Evolutionary conservation across 2,113 vertebrate species (phyloP), one percentile per base, ranked within the genome.

Genomic region (Rhinogobius similis): DNA sequence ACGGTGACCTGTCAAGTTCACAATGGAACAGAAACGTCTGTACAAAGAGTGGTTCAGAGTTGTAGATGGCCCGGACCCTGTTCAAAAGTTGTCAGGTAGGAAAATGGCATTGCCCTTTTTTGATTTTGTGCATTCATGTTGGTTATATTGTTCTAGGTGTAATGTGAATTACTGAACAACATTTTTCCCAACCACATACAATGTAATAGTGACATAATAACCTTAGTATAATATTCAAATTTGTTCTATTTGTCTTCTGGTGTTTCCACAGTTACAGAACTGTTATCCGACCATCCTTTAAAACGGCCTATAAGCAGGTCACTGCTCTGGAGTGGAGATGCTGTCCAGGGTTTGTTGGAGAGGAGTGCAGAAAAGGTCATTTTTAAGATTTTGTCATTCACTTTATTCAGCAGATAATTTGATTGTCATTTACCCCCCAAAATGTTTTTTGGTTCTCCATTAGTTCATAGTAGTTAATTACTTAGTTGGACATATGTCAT

Each of bases 41-140:
- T 97, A 82, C 97, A 98, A 90, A 91, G 97, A 46, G 95, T 98
- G 72, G 93, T 97, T 73, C 97, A 98, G 91, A 95, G 94, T 83
- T 98, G 97, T 88, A 90, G 95, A 12, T 98, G 97, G 97, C 97
- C 97, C 0, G 95, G 96, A 86, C 96, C 95, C 50, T 99, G 97
- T 56, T 84, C 94, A 85, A 98, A 96, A 88, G 88, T 96, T 73
- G 93, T 98, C 87, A 98, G 97, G 97, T 99, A 95, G 11, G 59
- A 38, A 13, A 36, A 20, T 61, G 16, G 18, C 21, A 21, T 36
- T n/a, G 29, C 3, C 7, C 16, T 29, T 3, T 58, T 29, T 3
- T 58, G 20, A 10, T 10, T 52, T 23, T 11, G 21, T 23, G 20
- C 50, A 10, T 52, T 11, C 0, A 52, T 4, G 9, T 10, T 52